Percentiles rank a stretch among this genome's conserved stretches.
These are phyloP conservation scores for Agrotis segetum DNA, from an alignment of 2,888 invertebrate species.

Conservation along the genomic window DNA sequence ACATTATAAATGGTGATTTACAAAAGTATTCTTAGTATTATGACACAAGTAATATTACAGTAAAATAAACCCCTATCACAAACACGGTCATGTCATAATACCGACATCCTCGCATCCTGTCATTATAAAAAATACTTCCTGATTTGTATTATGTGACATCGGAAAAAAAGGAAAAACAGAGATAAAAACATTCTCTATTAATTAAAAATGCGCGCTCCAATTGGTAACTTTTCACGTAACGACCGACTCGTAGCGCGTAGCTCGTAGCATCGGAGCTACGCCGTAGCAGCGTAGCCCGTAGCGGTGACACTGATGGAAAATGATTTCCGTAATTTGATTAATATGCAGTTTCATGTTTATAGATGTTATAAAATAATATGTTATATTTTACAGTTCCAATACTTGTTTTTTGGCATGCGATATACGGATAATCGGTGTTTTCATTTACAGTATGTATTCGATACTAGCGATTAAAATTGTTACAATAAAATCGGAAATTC, in stretches of 20 bases:
- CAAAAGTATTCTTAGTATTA: background rate
- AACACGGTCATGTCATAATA: background rate
- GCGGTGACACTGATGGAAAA: slow-evolving; percentile 51
- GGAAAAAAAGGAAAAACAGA: slow-evolving; percentile 23
- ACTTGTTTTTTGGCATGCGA: background rate
- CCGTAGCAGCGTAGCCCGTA: slow-evolving; percentile 38
- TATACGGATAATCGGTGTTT: background rate
- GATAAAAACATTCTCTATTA: slow-evolving; percentile 60
- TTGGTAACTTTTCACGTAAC: slow-evolving; percentile 60
- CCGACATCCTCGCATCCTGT: background rate
- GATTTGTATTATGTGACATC: slow-evolving; percentile 21
- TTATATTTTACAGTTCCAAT: background rate
- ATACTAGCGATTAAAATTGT: slow-evolving; percentile 5
- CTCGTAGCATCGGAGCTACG: slow-evolving; percentile 25
- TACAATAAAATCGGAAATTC: background rate
- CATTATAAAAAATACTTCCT: slow-evolving; percentile 1
- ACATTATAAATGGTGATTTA: background rate
- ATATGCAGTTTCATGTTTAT: slow-evolving; percentile 14
- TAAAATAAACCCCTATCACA: background rate
- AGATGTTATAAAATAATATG: slow-evolving; percentile 11
- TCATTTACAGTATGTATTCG: slow-evolving; percentile 2
- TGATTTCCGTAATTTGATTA: slow-evolving; percentile 55
- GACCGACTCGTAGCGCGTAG: slow-evolving; percentile 47
- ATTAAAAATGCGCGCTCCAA: slow-evolving; percentile 67
- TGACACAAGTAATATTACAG: background rate